phyloP scores from a whole-genome alignment of 2,888 invertebrate species.

The Dryobotodes eremita region DNA sequence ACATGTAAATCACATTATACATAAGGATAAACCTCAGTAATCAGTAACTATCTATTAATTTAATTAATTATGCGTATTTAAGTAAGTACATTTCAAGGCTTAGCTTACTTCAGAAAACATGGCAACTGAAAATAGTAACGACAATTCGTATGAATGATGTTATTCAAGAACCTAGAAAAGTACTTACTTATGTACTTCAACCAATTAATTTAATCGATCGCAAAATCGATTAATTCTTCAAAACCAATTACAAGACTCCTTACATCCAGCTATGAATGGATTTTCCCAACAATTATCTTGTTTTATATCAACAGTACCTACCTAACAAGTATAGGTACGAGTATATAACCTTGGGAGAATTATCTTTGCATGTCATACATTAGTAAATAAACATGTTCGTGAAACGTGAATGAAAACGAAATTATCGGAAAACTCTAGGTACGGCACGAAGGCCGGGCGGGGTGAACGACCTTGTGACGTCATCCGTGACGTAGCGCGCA shows the following conservation, averaged over 20 bases:
- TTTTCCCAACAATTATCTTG: slow-evolving; percentile 25
- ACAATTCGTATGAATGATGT: background rate
- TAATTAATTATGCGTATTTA: background rate
- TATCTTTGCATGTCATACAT: background rate
- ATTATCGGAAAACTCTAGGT: slow-evolving; percentile 61
- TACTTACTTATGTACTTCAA: background rate
- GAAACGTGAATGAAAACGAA: slow-evolving; percentile 54
- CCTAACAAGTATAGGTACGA: background rate
- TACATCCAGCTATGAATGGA: background rate
- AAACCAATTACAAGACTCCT: slow-evolving; percentile 2
- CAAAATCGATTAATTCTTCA: slow-evolving; percentile 21
- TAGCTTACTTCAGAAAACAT: background rate
- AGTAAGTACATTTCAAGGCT: too few relatives aligned
- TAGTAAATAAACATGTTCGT: slow-evolving; percentile 15
- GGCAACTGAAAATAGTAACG: background rate
- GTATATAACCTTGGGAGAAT: slow-evolving; percentile 41
- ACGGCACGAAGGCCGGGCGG: slow-evolving; percentile 41
- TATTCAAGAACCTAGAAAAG: background rate
- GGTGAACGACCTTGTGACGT: slow-evolving; percentile 76
- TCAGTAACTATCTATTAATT: background rate
- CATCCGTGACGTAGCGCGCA: slow-evolving; percentile 73
- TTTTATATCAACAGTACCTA: slow-evolving; percentile 6
- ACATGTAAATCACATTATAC: background rate
- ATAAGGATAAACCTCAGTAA: background rate
- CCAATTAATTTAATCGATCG: background rate